Evolutionary conservation across 2,888 invertebrate species (phyloP), one percentile per base, ranked within the genome.

Genomic region (Holacanthella duospinosa): DNA sequence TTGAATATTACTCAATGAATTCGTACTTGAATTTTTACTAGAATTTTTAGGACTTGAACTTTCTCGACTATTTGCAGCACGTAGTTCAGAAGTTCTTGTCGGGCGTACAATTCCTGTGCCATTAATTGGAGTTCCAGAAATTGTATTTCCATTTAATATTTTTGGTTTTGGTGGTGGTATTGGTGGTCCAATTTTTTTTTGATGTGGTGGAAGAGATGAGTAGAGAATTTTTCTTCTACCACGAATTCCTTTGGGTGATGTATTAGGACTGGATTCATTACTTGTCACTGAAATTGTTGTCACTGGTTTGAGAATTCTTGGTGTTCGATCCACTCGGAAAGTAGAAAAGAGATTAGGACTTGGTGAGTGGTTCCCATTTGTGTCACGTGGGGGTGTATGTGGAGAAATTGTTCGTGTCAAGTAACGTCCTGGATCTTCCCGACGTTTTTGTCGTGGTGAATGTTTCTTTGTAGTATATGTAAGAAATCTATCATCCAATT

Each of bases 381-480:
- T 56, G 55, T 70, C 70, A 53, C 36, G 61, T 6, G 58, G 44
- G 19, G 59, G 26, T 48, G 75, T 75, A 1, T 43, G n/a, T 9
- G 58, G 55, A 19, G 59, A 44, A 54, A 76, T 75, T 0, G 88
- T 86, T 73, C 85, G 83, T 1, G 89, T 89, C 72, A 84, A 82
- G 75, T 86, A 89, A 59, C 89, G 80, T 57, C 88, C 88, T 4
- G 84, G 84, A 74, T 86, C 85, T 67, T 85, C 84, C 16, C 80
- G 76, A 21, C 84, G 80, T 74, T 81, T 82, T 74, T 48, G 48
- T 4, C 48, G 48, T 9, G 55, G 55, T 4, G 55, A 48, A 48
- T 48, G 48, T 21, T 48, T 48, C 48, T 21, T 48, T 9, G 48
- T 21, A 9, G 48, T 48, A 21, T n/a, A 48, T 16, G 48, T 48